These are phyloP conservation scores for Galaxias olidus DNA, from an alignment of 2,797 vertebrate species.

Conservation along the genomic window DNA sequence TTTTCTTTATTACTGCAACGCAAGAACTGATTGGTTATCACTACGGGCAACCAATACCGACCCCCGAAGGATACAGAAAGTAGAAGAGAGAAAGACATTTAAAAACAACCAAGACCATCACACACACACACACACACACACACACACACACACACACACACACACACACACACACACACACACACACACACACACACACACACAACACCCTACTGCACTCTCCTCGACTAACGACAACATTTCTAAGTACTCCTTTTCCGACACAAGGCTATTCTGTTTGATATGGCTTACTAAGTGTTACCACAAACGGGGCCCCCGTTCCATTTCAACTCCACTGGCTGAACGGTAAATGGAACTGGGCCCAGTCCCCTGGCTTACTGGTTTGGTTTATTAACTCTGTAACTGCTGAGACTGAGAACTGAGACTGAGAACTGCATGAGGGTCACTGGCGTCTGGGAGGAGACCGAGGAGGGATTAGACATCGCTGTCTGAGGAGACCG, in stretches of 20 bases:
- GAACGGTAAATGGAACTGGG: conserved; percentile 26
- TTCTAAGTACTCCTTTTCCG: conserved; percentile 54
- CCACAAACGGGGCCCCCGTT: conserved; percentile 38
- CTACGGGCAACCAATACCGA: conserved; percentile 63
- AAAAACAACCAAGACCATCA: conserved; percentile 46
- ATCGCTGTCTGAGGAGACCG: neutral
- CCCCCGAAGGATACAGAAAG: conserved; percentile 69
- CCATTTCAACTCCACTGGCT: conserved; percentile 19
- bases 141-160: conserved; percentile 10
- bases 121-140: conserved; percentile 22
- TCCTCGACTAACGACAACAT: conserved; percentile 48
- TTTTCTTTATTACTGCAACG: conserved; percentile 77
- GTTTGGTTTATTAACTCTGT: conserved; percentile 12
- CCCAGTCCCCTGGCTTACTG: conserved; percentile 32
- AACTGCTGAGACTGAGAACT: conserved; percentile 54
- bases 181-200: conserved; percentile 22
- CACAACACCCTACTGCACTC: conserved; percentile 10
- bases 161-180: conserved; percentile 14
- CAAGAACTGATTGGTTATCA: conserved; percentile 83
- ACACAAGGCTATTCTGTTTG: conserved; percentile 68
- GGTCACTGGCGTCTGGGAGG: conserved; percentile 57
- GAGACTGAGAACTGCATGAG: conserved; percentile 66
- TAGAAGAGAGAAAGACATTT: conserved; percentile 57
- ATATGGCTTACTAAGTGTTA: conserved; percentile 71
- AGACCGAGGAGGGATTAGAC: conserved; percentile 55